These are phyloP conservation scores for Sebastes itinus DNA, from an alignment of 2,797 vertebrate genomes.

Conservation along the genomic window DNA sequence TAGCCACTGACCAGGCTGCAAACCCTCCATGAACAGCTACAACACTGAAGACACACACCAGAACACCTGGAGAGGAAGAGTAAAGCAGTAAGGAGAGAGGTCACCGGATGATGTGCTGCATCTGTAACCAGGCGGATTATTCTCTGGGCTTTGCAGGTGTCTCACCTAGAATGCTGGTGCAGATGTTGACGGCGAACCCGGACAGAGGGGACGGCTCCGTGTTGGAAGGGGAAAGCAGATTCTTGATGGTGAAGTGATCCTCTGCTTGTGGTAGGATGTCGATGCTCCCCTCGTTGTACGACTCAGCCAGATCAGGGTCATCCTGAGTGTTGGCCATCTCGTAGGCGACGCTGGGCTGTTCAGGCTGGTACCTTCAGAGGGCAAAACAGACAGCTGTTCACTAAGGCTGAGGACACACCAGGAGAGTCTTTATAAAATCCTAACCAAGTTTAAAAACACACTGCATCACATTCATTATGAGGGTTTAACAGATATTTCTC, in stretches of 20 bases:
- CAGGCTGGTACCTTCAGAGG: conserved; percentile 89
- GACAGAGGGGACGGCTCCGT: conserved; percentile 86
- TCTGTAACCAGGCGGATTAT: neutral
- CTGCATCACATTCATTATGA: neutral
- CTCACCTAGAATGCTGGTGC: conserved; percentile 88
- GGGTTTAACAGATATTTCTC: neutral
- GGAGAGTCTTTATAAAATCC: neutral
- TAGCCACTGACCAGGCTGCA: conserved; percentile 73
- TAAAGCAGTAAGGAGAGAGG: neutral
- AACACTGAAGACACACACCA: conserved; percentile 87
- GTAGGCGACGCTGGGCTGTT: conserved; percentile 85
- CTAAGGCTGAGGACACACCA: neutral
- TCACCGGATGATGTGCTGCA: neutral
- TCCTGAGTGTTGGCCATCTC: conserved; percentile 91
- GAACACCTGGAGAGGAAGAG: conserved; percentile 77
- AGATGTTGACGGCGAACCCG: conserved; percentile 86
- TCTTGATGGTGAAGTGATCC: conserved; percentile 78
- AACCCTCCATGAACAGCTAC: conserved; percentile 83
- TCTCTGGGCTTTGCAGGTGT: neutral
- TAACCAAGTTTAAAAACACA: neutral
- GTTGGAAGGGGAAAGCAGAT: conserved; percentile 84
- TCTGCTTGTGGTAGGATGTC: conserved; percentile 82
- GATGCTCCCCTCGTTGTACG: conserved; percentile 81
- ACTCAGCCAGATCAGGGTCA: conserved; percentile 81
- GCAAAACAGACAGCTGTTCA: neutral